These are phyloP conservation scores for Hemibagrus guttatus DNA, from an alignment of 2,797 vertebrate genomes.

Conservation along the genomic window DNA sequence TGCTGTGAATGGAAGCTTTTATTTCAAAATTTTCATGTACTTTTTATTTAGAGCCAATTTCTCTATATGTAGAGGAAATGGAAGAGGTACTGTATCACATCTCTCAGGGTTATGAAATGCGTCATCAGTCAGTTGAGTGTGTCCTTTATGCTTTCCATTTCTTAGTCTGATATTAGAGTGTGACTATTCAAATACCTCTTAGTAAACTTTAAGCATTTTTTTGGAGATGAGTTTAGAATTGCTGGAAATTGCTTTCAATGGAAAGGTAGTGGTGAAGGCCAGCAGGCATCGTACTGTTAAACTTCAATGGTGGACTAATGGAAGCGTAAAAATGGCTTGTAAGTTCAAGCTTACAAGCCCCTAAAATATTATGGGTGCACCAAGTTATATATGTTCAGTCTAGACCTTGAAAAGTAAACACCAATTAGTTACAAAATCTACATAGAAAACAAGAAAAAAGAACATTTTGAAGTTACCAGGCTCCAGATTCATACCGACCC, in stretches of 20 bases:
- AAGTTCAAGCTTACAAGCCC: not conserved
- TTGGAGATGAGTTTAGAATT: constrained; percentile 49
- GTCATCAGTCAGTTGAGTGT: constrained; percentile 16
- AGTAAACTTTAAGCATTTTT: constrained; percentile 44
- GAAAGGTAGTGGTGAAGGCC: not conserved
- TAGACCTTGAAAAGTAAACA: not conserved
- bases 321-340: not conserved
- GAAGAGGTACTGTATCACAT: not conserved
- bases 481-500: not conserved
- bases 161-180: constrained; percentile 35
- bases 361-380: not conserved
- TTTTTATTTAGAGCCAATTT: not conserved
- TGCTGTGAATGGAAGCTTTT: not conserved
- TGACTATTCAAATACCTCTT: constrained; percentile 49
- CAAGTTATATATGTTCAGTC: not conserved
- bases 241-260: not conserved
- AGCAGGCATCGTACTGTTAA: not conserved
- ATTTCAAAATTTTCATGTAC: not conserved
- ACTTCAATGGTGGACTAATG: not conserved
- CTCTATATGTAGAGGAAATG: not conserved
- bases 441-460: not conserved
- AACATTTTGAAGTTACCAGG: not conserved
- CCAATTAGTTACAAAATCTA: not conserved
- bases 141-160: constrained; percentile 41
- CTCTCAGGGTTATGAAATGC: not conserved